A percentile compares a stretch with the other conserved stretches of the same genome.
phyloP scores from a whole-genome alignment of 2,113 vertebrate species.

The Podocnemis expansa region DNA sequence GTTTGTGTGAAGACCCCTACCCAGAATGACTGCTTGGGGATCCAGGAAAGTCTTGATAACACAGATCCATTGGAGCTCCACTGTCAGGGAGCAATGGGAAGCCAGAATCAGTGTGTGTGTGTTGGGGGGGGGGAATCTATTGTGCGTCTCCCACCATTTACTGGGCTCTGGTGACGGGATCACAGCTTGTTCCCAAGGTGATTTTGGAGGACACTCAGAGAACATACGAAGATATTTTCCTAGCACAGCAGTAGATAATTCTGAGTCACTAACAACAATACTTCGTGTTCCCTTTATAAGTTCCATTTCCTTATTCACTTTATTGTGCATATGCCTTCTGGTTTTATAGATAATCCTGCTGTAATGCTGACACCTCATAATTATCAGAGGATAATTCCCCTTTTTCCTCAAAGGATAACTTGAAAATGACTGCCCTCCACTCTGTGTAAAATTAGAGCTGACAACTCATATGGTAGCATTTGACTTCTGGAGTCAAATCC shows the following conservation, averaged over 20 bases:
- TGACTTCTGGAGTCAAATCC: background rate
- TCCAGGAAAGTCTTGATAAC: background rate
- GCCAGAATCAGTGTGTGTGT: background rate
- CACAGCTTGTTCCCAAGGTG: background rate
- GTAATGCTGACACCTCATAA: background rate
- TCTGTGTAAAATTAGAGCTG: background rate
- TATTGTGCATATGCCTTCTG: background rate
- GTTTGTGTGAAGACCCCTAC: background rate
- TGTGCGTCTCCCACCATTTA: background rate
- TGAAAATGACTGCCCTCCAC: background rate
- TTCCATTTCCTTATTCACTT: fast-evolving
- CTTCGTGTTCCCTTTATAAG: fast-evolving
- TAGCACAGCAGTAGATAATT: background rate
- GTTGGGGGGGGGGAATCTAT: background rate
- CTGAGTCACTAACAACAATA: background rate
- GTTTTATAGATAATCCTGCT: background rate
- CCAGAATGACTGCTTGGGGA: background rate
- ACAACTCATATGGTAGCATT: background rate
- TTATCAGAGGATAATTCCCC: background rate
- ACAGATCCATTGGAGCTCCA: background rate
- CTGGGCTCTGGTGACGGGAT: background rate
- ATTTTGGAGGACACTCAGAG: background rate
- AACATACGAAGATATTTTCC: background rate
- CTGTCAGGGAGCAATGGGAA: background rate
- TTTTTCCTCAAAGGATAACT: background rate